Percentiles rank a stretch among this genome's conserved stretches.
Conservation (phyloP, 2,113 vertebrate species). For the Nesospiza acunhae region DNA sequence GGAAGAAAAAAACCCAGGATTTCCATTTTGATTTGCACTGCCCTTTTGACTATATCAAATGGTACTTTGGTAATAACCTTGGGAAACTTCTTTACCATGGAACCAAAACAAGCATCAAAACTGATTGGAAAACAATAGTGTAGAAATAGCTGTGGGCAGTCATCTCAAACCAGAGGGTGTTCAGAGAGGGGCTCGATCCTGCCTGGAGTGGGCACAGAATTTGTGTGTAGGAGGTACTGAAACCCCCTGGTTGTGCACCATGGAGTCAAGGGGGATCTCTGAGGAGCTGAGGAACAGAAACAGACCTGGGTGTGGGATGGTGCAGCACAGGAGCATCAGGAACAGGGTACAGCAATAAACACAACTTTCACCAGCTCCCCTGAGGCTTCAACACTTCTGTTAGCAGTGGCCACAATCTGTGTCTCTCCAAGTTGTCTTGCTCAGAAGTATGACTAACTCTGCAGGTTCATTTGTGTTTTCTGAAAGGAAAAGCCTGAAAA, state of each 20-base stretch:
- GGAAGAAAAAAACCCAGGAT: not conserved
- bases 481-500: not conserved
- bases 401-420: fast-evolving
- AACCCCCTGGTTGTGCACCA: fast-evolving
- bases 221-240: not conserved
- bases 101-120: not conserved
- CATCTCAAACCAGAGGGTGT: not conserved
- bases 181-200: not conserved
- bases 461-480: not conserved
- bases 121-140: not conserved
- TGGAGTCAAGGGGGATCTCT: not conserved
- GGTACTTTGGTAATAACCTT: not conserved
- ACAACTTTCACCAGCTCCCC: fast-evolving
- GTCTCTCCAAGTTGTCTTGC: not conserved
- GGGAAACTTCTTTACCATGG: not conserved
- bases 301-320: no score
- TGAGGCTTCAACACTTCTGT: not conserved
- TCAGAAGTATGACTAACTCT: not conserved
- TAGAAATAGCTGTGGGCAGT: not conserved
- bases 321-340: no score
- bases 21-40: not conserved
- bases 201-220: not conserved
- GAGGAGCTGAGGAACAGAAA: not conserved
- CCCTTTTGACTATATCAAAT: not conserved
- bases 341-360: not conserved